A percentile compares a stretch with the other conserved stretches of the same genome.
Evolutionary conservation across 2,888 invertebrate species (phyloP).

Genomic region (Plagodis pulveraria): DNA sequence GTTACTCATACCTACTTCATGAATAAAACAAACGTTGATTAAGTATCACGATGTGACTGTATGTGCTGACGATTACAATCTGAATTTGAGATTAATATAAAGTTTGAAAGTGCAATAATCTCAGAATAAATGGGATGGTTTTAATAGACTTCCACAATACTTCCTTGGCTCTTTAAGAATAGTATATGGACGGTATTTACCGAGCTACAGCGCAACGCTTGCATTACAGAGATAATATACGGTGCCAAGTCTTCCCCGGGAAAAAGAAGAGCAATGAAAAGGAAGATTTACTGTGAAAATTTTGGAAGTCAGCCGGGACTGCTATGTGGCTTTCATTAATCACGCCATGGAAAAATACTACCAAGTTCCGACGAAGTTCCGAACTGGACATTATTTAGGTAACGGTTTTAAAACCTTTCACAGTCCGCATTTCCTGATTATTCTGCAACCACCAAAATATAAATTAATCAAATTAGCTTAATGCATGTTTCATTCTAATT

Average conservation of each 20-base stretch:
- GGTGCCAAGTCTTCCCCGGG: slow-evolving; percentile 78
- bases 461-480: slow-evolving; percentile 50
- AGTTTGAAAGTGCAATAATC: not conserved
- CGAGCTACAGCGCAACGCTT: slow-evolving; percentile 72
- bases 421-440: slow-evolving; percentile 1
- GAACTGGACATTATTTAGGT: slow-evolving; percentile 38
- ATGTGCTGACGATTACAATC: no score
- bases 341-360: slow-evolving; percentile 73
- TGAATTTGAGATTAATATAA: no score
- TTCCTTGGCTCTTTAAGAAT: slow-evolving; percentile 48
- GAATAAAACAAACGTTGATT: slow-evolving; percentile 28
- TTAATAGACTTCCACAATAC: slow-evolving; percentile 13
- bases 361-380: slow-evolving; percentile 35
- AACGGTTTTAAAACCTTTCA: slow-evolving; percentile 24
- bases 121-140: slow-evolving; percentile 1
- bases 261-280: slow-evolving; percentile 81
- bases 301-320: slow-evolving; percentile 83
- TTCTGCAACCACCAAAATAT: slow-evolving; percentile 13
- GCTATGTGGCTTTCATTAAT: slow-evolving; percentile 77
- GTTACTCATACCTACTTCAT: slow-evolving; percentile 7
- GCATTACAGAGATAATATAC: slow-evolving; percentile 81
- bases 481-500: slow-evolving; percentile 62
- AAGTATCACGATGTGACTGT: slow-evolving; percentile 5
- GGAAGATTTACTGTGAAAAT: slow-evolving; percentile 78
- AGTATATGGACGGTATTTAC: slow-evolving; percentile 62